phyloP scores from a whole-genome alignment of 2,113 vertebrate genomes.

The Vulpes ferrilata region DNA sequence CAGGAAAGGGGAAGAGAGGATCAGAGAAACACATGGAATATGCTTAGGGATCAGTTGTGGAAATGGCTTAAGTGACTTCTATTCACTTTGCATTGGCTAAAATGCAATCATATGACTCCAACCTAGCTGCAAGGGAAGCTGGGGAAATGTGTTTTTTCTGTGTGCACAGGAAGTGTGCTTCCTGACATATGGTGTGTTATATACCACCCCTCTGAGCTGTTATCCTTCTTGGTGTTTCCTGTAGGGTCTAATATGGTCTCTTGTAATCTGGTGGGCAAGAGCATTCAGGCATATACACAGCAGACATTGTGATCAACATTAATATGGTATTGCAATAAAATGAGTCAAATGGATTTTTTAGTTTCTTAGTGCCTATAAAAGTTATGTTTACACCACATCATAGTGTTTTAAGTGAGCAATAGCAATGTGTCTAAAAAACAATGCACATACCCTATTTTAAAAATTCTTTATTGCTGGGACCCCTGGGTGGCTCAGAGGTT shows the following conservation, averaged over 20 bases:
- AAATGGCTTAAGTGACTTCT: background rate
- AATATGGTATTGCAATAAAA: background rate
- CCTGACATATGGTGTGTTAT: background rate
- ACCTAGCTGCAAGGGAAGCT: background rate
- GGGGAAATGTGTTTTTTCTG: background rate
- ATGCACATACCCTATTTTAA: background rate
- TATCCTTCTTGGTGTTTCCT: background rate
- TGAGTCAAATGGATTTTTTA: background rate
- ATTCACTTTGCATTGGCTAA: background rate
- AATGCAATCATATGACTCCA: background rate
- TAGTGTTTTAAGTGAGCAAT: background rate
- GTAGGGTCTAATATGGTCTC: background rate
- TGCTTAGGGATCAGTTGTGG: background rate
- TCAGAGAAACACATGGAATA: background rate
- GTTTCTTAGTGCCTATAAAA: background rate
- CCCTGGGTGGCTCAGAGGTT: too few relatives aligned
- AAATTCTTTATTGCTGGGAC: background rate
- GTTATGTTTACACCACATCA: background rate
- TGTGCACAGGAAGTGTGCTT: background rate
- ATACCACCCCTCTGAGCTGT: background rate
- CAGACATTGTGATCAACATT: background rate
- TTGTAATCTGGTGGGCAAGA: background rate
- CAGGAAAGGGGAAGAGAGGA: background rate
- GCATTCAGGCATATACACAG: background rate
- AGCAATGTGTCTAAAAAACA: background rate